These are phyloP conservation scores for Sebastes variabilis DNA, from an alignment of 2,797 vertebrate genomes.

Conservation along the genomic window DNA sequence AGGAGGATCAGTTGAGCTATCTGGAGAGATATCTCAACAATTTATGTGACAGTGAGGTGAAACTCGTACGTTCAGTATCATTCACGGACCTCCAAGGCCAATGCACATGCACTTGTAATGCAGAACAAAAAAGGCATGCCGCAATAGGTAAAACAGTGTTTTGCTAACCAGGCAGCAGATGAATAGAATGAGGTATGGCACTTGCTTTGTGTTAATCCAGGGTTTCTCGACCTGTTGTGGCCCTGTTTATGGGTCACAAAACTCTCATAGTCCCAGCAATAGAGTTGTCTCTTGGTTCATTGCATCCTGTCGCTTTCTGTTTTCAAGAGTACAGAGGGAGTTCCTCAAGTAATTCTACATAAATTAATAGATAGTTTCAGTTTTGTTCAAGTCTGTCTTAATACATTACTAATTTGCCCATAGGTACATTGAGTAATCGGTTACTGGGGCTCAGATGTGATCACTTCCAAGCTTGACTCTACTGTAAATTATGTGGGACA, in stretches of 20 bases:
- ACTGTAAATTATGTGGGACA: not conserved
- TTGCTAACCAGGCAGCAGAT: not conserved
- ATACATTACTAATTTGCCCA: not conserved
- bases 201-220: not conserved
- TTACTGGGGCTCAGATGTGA: not conserved
- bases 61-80: not conserved
- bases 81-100: slow-evolving; percentile 3
- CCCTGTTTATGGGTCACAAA: not conserved
- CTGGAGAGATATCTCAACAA: slow-evolving; percentile 6
- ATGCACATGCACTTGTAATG: slow-evolving; percentile 25
- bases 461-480: not conserved
- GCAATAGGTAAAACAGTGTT: not conserved
- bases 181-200: not conserved
- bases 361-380: not conserved
- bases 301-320: not conserved
- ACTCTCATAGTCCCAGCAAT: not conserved
- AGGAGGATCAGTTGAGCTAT: slow-evolving; percentile 12
- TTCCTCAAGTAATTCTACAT: not conserved
- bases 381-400: not conserved
- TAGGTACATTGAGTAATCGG: not conserved
- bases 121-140: not conserved
- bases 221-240: not conserved
- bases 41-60: not conserved
- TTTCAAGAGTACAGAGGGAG: not conserved
- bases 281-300: not conserved